Evolutionary conservation across 2,113 vertebrate genomes (phyloP), one percentile per base, ranked within the genome.

Genomic region (Struthidea cinerea): DNA sequence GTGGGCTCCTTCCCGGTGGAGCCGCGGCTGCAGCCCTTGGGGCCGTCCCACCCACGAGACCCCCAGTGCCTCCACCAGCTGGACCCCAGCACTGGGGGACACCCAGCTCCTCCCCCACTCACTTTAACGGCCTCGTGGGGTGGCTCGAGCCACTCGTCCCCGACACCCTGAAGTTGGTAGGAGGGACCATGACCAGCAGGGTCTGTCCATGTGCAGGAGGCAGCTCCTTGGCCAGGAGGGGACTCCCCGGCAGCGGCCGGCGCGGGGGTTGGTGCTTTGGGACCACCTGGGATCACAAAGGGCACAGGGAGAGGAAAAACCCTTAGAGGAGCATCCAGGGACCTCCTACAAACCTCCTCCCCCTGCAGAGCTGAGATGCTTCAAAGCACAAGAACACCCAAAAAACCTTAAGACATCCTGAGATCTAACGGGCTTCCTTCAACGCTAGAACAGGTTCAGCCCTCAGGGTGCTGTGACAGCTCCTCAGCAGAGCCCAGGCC

Each of bases 161-260:
- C 10, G 95, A 57, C 3, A 95, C 95, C 87, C 97, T 98, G 91
- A 95, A 85, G 35, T 82, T 96, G 37, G 96, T 79, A 5, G 98
- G 98, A 14, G 98, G 98, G 97, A 99, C 98, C 98, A 98, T 98
- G 94, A 99, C 98, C 97, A 99, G 97, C 89, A 99, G 97, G 61
- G 98, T 93, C 47, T 97, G 95, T 53, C 96, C 89, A 3, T 49
- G 96, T 4, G 87, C 65, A 83, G 97, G 61, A 18, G 77, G 81
- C 13, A 84, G 26, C 22, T 95, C 93, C 71, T 97, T 97, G 32
- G 92, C 97, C 87, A 96, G 74, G 32, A 97, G 49, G 9, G 98
- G 98, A 70, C 97, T 98, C 50, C 98, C 97, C 4, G 99, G 99
- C 11, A 98, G 97, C 0, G 98, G 98, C 59, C 98, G 98, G 96